These are phyloP conservation scores for Coranthus polyacanthus DNA, from an alignment of 2,797 vertebrate species.

Conservation along the genomic window DNA sequence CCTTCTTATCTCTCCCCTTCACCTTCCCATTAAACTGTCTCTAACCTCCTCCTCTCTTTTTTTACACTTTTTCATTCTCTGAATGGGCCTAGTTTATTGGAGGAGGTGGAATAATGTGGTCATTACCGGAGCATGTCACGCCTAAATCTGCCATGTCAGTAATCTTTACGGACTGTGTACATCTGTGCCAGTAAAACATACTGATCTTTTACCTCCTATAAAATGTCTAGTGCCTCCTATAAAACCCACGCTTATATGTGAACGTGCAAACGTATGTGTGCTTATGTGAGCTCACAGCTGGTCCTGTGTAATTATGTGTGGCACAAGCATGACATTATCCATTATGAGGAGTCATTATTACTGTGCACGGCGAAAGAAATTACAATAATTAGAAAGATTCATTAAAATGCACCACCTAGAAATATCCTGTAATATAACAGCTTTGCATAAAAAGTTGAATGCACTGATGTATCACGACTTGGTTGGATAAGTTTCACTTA, in stretches of 20 bases:
- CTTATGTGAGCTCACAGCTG: slow-evolving; percentile 22
- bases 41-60: neutral
- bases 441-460: neutral
- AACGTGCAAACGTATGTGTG: neutral
- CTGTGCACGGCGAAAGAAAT: slow-evolving; percentile 16
- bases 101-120: slow-evolving; percentile 29
- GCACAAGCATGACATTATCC: slow-evolving; percentile 29
- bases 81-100: slow-evolving; percentile 14
- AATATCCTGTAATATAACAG: neutral
- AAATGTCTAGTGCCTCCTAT: slow-evolving; percentile 39
- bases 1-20: slow-evolving; percentile 1
- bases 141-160: slow-evolving; percentile 47
- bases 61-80: neutral
- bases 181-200: slow-evolving; percentile 57
- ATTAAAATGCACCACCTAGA: slow-evolving; percentile 3
- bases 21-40: slow-evolving; percentile 10
- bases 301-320: slow-evolving; percentile 33
- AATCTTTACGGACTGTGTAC: slow-evolving; percentile 48
- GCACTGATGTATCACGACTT: neutral
- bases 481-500: neutral
- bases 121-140: slow-evolving; percentile 41
- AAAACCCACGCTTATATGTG: slow-evolving; percentile 5
- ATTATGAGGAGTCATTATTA: slow-evolving; percentile 40
- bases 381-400: slow-evolving; percentile 4
- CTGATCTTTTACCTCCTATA: slow-evolving; percentile 36